phyloP scores from a whole-genome alignment of 2,888 invertebrate species.

The Plagiodera versicolora region DNA sequence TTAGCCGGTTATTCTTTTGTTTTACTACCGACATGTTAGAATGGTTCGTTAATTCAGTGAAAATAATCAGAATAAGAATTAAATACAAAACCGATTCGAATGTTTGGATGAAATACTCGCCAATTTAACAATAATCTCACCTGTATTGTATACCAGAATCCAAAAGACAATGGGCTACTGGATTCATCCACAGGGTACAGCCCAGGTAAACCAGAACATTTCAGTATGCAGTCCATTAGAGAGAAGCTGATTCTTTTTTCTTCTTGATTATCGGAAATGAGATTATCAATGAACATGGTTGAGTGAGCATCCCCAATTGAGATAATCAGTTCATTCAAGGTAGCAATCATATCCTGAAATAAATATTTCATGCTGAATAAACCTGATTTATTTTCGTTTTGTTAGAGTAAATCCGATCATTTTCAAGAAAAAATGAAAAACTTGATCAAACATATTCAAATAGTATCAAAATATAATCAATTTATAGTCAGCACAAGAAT shows the following conservation, averaged over 20 bases:
- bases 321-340: conserved; percentile 69
- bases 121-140: conserved; percentile 52
- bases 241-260: conserved; percentile 61
- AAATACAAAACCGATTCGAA: background rate
- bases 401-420: no score
- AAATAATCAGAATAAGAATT: no score
- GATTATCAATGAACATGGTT: conserved; percentile 57
- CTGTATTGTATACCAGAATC: conserved; percentile 91
- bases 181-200: conserved; percentile 87
- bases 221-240: conserved; percentile 72
- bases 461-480: no score
- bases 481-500: no score
- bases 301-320: conserved; percentile 74
- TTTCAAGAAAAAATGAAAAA: no score
- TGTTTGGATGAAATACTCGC: background rate
- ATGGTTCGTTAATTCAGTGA: no score
- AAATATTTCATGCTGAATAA: background rate
- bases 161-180: conserved; percentile 81
- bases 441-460: no score
- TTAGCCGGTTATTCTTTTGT: no score
- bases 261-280: conserved; percentile 56
- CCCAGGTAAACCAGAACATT: conserved; percentile 79
- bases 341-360: conserved; percentile 68
- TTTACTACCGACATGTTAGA: no score
- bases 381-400: no score